Evolutionary conservation across 2,113 vertebrate species (phyloP), one percentile per base, ranked within the genome.

Genomic region (Candoia aspera): DNA sequence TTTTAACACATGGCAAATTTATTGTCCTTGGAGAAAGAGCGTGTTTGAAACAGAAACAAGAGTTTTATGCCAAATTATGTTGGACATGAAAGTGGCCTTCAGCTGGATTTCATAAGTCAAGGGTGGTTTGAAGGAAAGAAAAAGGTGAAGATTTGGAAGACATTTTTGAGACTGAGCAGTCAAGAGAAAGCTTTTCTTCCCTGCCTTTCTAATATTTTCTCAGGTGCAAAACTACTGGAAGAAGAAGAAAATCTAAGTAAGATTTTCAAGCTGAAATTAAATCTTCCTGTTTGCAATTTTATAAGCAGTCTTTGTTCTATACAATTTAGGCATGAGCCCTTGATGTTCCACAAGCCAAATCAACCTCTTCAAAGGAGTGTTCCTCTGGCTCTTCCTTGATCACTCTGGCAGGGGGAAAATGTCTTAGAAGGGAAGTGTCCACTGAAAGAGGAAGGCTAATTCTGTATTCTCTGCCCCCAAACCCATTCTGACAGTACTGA

Each of bases 151-250:
- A 90, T 92, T 95, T 79, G 13, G 17, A 90, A 91, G 37, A 83
- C 17, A 6, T 55, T 55, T 57, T 79, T 42, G 73, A 79, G 73
- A 42, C 17, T 79, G 33, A 79, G 73, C 33, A 79, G 33, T 54
- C 24, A 79, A 37, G 88, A 92, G 55, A 89, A 73, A 17, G 23
- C 37, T 0, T 57, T 92, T 94, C 90, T 64, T 95, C 84, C 86
- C 12, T 11, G 21, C 46, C 53, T 91, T 90, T 54, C 85, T 86
- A 93, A 92, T 92, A 46, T 91, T 91, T 89, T 6, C 26, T 26
- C 89, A 85, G 87, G 85, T 89, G 87, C 19, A 93, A 91, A 26
- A 24, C 90, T 21, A 86, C 37, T 54, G 6, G 84, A 88, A 62
- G 29, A 17, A 29, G 33, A 91, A 62, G 1, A 13, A 3, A 90